Evolutionary conservation across 2,797 vertebrate species (phyloP), one percentile per base, ranked within the genome.

Genomic region (Nannoperca obscura): DNA sequence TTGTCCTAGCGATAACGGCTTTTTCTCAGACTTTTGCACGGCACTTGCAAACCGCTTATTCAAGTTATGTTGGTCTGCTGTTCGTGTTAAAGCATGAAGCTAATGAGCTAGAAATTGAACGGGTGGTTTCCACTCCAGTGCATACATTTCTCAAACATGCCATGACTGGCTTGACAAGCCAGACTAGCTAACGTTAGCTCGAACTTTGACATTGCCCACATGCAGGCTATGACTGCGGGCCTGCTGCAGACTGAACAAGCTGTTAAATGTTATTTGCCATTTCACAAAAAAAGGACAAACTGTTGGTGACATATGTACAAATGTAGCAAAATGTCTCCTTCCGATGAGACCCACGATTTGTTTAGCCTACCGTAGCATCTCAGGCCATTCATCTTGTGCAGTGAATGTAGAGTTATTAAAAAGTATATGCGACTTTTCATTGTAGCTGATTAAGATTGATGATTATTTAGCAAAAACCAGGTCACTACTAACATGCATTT

Each of bases 181-280:
- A 15, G 54, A 69, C 76, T 64, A 82, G 89, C 86, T 88, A 79
- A 42, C 63, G 74, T 67, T 92, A 86, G 92, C 93, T 80, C 62
- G 88, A 93, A 92, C 90, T 93, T 91, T 92, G 90, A 91, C 93
- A 92, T 92, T 92, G 89, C 74, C 78, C 82, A 82, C 87, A 89
- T 87, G 90, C 76, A 80, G 63, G 86, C 79, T 83, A 58, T 58
- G 75, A 47, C 10, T 27, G 10, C 34, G 67, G 90, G 87, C 87
- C 88, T 76, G 54, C 76, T 76, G 79, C 76, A 69, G 17, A 50
- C 46, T 52, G 46, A 66, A 10, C 34, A n/a, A 47, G 46, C 65
- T 78, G 22, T 38, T 46, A 3, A 24, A 59, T 66, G 42, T n/a
- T 19, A 0, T 27, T 9, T 49, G 53, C 65, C 15, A 1, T 71